Evolutionary conservation across 2,888 invertebrate species (phyloP).

Genomic region (Andrena hattorfiana): DNA sequence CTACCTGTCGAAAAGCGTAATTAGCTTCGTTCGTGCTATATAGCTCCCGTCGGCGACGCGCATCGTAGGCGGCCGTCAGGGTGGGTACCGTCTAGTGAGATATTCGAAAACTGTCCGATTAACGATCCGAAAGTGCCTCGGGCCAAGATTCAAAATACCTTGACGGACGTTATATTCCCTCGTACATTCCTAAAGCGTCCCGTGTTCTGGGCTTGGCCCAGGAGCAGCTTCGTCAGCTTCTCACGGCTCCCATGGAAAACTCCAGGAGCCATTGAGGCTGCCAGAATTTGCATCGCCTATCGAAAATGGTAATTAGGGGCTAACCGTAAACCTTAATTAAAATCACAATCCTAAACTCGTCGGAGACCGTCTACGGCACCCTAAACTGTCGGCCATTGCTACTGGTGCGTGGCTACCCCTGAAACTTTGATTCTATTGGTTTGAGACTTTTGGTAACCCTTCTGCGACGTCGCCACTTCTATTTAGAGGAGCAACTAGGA

Average conservation of each 20-base stretch:
- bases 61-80: slow-evolving; percentile 20
- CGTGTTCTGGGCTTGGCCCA: slow-evolving; percentile 35
- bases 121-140: slow-evolving; percentile 67
- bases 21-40: slow-evolving; percentile 19
- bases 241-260: slow-evolving; percentile 64
- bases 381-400: slow-evolving; percentile 16
- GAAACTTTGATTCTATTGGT: background rate
- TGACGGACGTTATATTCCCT: slow-evolving; percentile 64
- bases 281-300: slow-evolving; percentile 61
- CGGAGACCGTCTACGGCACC: slow-evolving; percentile 14
- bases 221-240: slow-evolving; percentile 41
- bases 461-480: too few relatives aligned
- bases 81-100: slow-evolving; percentile 59
- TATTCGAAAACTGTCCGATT: slow-evolving; percentile 74
- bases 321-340: slow-evolving; percentile 67
- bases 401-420: background rate
- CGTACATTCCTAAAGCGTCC: slow-evolving; percentile 60
- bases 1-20: slow-evolving; percentile 20
- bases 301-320: slow-evolving; percentile 62
- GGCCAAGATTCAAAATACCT: slow-evolving; percentile 72
- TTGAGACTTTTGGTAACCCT: background rate
- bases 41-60: slow-evolving; percentile 1
- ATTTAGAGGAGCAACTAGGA: too few relatives aligned
- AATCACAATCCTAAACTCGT: slow-evolving; percentile 62
- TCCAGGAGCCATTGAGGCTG: slow-evolving; percentile 32